phyloP scores from a whole-genome alignment of 2,888 invertebrate genomes.

The Standfussiana lucernea region DNA sequence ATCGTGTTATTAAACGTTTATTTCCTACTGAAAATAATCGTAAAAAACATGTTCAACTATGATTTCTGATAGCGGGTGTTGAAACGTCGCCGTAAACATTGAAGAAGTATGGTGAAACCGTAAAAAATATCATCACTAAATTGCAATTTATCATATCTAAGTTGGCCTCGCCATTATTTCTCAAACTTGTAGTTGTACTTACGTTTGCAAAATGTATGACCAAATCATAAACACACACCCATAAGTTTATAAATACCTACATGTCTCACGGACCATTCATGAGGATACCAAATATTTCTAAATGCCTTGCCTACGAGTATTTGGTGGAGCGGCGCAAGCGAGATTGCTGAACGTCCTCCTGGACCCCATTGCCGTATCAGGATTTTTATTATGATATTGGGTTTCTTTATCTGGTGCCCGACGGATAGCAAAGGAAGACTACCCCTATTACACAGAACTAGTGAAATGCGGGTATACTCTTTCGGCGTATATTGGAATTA shows the following conservation, averaged over 20 bases:
- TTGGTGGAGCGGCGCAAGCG: not conserved
- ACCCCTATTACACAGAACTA: not conserved
- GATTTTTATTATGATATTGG: not conserved
- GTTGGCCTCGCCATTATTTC: constrained; percentile 10
- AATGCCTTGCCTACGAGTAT: not conserved
- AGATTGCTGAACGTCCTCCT: not conserved
- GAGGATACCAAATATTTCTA: not conserved
- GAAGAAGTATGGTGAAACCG: not conserved
- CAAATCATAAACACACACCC: not conserved
- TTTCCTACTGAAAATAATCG: not conserved
- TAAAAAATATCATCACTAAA: not conserved
- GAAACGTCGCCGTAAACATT: not conserved
- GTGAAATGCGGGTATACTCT: not conserved
- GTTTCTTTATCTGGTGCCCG: not conserved
- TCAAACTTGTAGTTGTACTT: constrained; percentile 3
- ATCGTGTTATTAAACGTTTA: constrained; percentile 4
- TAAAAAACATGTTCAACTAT: not conserved
- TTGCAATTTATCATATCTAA: not conserved
- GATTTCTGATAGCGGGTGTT: not conserved
- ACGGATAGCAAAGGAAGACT: not conserved
- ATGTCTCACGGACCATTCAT: not conserved
- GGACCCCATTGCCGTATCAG: not conserved
- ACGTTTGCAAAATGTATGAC: constrained; percentile 5
- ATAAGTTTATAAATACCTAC: not conserved
- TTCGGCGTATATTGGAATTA: not conserved